These are phyloP conservation scores for Pelmatolapia mariae DNA, from an alignment of 2,113 vertebrate genomes.

Conservation along the genomic window DNA sequence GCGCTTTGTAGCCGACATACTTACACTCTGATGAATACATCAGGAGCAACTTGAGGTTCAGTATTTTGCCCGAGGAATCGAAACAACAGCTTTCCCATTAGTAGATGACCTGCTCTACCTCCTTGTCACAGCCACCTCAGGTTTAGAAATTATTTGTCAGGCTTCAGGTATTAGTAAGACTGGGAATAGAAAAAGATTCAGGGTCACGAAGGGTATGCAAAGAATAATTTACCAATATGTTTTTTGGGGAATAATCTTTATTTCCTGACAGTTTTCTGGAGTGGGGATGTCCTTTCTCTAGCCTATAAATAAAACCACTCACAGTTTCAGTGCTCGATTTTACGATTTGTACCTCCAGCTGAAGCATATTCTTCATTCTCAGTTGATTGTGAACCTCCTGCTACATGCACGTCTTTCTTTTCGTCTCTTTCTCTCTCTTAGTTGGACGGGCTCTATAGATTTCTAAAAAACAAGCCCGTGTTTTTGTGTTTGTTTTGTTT, in stretches of 20 bases:
- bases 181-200: neutral
- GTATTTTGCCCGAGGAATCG: neutral
- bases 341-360: neutral
- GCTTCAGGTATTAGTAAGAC: neutral
- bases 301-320: neutral
- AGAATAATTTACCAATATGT: neutral
- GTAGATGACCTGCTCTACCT: neutral
- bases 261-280: neutral
- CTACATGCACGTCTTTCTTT: neutral
- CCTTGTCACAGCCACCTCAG: neutral
- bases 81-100: neutral
- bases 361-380: neutral
- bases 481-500: neutral
- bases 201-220: neutral
- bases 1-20: fast-evolving
- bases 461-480: neutral
- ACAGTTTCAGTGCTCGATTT: neutral
- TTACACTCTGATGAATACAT: neutral
- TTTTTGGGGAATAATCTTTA: neutral
- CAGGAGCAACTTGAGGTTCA: neutral
- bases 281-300: neutral
- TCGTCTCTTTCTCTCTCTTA: neutral
- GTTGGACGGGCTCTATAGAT: neutral
- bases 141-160: neutral
- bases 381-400: neutral